Evolutionary conservation across 1,140 invertebrate genomes (phyloP).

Genomic region (Aculops lycopersici): DNA sequence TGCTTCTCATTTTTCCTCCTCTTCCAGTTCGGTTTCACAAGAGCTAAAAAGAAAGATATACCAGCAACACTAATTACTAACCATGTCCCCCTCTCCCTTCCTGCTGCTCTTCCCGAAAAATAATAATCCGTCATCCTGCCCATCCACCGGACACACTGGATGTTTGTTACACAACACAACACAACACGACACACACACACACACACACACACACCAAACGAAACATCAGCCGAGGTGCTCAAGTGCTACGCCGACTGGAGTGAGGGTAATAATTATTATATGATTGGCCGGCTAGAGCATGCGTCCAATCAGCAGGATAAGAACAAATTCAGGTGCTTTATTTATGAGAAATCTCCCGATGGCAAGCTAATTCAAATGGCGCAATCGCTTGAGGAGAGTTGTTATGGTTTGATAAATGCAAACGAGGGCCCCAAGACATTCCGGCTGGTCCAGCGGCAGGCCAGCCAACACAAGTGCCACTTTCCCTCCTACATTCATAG

Average conservation of each 20-base stretch:
- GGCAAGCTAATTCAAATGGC: constrained; percentile 33
- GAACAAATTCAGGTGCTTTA: constrained; percentile 63
- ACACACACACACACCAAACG: too few species aligned
- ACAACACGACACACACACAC: too few species aligned
- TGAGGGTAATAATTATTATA: constrained; percentile 47
- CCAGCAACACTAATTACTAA: too few species aligned
- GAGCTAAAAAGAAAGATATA: too few species aligned
- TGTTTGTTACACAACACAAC: too few species aligned
- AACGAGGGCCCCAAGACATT: constrained; percentile 38
- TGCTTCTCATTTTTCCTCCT: too few species aligned
- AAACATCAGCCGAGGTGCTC: constrained; percentile 54
- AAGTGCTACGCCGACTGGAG: constrained; percentile 57
- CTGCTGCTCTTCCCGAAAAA: too few species aligned
- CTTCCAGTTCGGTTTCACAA: too few species aligned
- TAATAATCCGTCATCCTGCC: too few species aligned
- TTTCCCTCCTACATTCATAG: constrained; percentile 12
- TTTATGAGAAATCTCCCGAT: constrained; percentile 12
- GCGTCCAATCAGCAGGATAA: constrained; percentile 55
- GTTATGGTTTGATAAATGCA: constrained; percentile 46
- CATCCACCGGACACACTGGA: too few species aligned
- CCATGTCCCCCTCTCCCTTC: too few species aligned
- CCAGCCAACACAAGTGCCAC: constrained; percentile 7
- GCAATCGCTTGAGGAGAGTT: constrained; percentile 55
- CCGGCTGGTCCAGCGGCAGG: constrained; percentile 30
- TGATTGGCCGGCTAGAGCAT: constrained; percentile 39